Percentiles rank a stretch among this genome's conserved stretches.
phyloP scores from a whole-genome alignment of 1,140 invertebrate species.

The Conus ventricosus region DNA sequence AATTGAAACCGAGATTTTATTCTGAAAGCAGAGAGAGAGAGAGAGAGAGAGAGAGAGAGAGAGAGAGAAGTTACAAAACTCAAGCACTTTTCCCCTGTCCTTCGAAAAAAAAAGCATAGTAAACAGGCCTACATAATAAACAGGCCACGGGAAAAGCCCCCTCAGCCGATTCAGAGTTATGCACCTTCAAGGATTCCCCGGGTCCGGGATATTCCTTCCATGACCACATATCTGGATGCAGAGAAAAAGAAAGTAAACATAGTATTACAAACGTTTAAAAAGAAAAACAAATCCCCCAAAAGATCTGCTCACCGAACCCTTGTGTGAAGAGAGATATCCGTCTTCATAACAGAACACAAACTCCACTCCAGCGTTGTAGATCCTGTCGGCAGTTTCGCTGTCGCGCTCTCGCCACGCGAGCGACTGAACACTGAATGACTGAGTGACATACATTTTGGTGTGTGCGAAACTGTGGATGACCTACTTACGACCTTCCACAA shows the following conservation, averaged over 20 bases:
- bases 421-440: slow-evolving; percentile 35
- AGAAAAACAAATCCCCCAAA: not conserved
- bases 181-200: not conserved
- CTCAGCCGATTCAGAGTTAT: not conserved
- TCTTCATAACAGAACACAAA: not conserved
- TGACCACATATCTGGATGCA: too few species aligned
- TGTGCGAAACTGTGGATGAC: slow-evolving; percentile 31
- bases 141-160: slow-evolving; percentile 17
- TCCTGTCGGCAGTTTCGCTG: not conserved
- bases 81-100: too few species aligned
- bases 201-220: not conserved
- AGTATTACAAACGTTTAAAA: not conserved
- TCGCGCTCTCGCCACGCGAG: slow-evolving; percentile 31
- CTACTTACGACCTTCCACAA: slow-evolving; percentile 38
- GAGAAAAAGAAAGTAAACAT: not conserved
- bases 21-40: too few species aligned
- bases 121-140: too few species aligned
- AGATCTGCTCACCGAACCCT: not conserved
- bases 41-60: too few species aligned
- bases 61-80: too few species aligned
- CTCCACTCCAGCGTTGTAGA: not conserved
- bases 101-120: too few species aligned
- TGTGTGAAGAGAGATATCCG: not conserved
- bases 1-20: too few species aligned
- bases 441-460: slow-evolving; percentile 37